Base-by-base conservation (phyloP, 1,140 invertebrate genomes). In the Pygmarrhopalites habei region DNA sequence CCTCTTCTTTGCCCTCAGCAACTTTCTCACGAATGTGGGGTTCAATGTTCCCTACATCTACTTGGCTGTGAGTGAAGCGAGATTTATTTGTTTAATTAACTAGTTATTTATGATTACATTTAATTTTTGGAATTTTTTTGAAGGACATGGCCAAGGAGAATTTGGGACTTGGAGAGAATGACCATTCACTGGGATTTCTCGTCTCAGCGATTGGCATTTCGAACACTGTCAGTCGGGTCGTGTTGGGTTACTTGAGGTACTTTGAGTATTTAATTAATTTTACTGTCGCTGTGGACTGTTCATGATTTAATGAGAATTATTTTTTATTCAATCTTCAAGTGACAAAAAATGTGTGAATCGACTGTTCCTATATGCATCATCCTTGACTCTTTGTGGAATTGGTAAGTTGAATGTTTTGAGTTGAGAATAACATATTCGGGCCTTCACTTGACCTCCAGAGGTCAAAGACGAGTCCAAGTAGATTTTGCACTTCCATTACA, bases 41-140 rank as follows among this genome's bases (percentile, higher is more conserved):
- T 98, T 95, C 79, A 93, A 96, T 76, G 85, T 95, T 71, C 94
- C 95, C 58, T 90, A 94, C 78, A 81, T 95, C 66, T 91, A 88
- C 76, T 81, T 89, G 44, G 83, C 84, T 61, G 82, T 82, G 72
- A 77, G 78, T 73, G 53, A 14, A n/a, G n/a, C n/a, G n/a, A n/a
- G n/a, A n/a, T n/a, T n/a, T n/a, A n/a, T n/a, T n/a, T 19, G 41
- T 44, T 29, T 41, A n/a, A 41, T n/a, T 10, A 41, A 10, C 39
- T 41, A 41, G 10, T 41, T 41, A 12, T 41, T 10, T 12, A 41
- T 12, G 39, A 41, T 41, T 12, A 12, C 39, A 12, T 41, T n/a
- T 41, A n/a, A 41, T 12, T n/a, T n/a, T 41, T 41, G 39, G 10
- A 41, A 41, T n/a, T 39, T 66, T n/a, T n/a, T n/a, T 53, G 2